A percentile compares a stretch with the other conserved stretches of the same genome.
These are phyloP conservation scores for Heteropelma amictum DNA, from an alignment of 2,888 invertebrate species.

Conservation along the genomic window DNA sequence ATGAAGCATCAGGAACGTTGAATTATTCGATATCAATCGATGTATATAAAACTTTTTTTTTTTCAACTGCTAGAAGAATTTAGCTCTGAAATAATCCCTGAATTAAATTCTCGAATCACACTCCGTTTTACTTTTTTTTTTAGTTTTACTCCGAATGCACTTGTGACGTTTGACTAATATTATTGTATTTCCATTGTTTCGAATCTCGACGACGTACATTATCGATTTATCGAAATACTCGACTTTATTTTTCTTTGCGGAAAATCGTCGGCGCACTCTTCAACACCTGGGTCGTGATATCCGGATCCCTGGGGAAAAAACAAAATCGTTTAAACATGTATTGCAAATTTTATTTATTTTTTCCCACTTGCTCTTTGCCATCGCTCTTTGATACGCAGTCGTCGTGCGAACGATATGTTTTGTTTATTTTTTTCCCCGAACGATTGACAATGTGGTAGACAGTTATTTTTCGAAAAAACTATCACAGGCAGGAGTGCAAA, in stretches of 20 bases:
- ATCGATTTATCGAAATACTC: neutral
- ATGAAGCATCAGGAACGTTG: neutral
- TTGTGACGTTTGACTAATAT: neutral
- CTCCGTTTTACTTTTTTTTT: neutral
- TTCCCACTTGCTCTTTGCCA: too few species aligned
- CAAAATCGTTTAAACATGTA: neutral
- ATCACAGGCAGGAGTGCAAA: too few species aligned
- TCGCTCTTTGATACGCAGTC: neutral
- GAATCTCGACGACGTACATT: neutral
- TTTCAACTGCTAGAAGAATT: neutral
- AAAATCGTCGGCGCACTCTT: neutral
- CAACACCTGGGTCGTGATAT: conserved; percentile 78
- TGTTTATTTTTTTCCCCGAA: too few species aligned
- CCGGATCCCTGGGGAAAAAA: neutral
- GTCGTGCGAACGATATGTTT: neutral
- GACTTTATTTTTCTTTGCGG: too few species aligned
- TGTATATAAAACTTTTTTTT: neutral
- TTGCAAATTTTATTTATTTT: neutral
- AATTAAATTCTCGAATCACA: too few species aligned
- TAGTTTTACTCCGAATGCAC: neutral
- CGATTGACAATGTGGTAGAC: too few species aligned
- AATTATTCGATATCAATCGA: neutral
- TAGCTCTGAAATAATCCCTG: too few species aligned
- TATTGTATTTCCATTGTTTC: neutral
- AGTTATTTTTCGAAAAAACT: too few species aligned